Base-by-base conservation (phyloP, 2,797 vertebrate species). In the Phaenicophaeus curvirostris region DNA sequence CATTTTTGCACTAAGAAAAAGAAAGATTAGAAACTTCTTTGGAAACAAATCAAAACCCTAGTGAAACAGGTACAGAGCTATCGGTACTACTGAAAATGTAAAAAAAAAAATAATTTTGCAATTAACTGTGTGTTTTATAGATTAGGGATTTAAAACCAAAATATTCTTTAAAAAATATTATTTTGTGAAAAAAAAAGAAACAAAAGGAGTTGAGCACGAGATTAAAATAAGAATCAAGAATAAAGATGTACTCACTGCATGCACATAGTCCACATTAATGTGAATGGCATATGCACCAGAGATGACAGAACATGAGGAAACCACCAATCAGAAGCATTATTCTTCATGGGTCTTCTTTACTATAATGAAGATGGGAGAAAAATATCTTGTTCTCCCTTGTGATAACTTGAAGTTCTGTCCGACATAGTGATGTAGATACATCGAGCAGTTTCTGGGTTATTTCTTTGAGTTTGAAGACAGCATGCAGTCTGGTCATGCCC, bases 261-360 rank as follows among this genome's bases (percentile, higher is more conserved):
- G 16, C 39, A 42, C 5, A 31, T 28, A 75, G 13, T 3, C 24
- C 30, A n/a, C 31, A 9, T 50, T 61, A 27, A 8, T 54, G 37
- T 17, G 16, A 78, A n/a, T 8, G 7, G 4, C 5, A 48, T 39
- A 16, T 35, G 13, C 21, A 42, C 11, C 0, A 0, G 27, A 81
- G 48, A 39, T 73, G 55, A 79, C 79, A 42, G 15, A 87, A 48
- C 21, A 58, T 5, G n/a, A 87, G 17, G 4, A 58, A 50, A 39
- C 3, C 24, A 54, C 15, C 1, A 5, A 59, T 54, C 35, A 77
- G 58, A 61, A 85, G 63, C 83, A 33, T 21, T 73, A 19, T 62
- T 30, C 18, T 76, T 59, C 8, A 1, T 33, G 18, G 5, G 19
- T 20, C 20, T 77, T 51, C 18, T 50, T 53, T 62, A 51, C 15